Percentiles rank a stretch among this genome's conserved stretches.
phyloP scores from a whole-genome alignment of 2,113 vertebrate species.

The Chloropsis hardwickii region DNA sequence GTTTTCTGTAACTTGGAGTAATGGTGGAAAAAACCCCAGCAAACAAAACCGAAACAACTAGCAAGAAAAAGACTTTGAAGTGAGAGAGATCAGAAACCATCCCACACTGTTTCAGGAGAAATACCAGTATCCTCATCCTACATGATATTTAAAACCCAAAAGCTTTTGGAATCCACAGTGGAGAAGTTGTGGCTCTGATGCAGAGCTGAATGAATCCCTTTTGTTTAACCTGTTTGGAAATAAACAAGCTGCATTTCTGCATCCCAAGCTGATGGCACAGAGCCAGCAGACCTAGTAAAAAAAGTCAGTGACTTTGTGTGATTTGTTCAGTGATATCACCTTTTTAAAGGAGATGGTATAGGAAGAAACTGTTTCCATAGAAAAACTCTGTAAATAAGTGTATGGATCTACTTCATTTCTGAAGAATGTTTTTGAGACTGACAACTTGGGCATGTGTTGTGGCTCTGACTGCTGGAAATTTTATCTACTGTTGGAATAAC shows the following conservation, averaged over 20 bases:
- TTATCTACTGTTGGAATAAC: not conserved
- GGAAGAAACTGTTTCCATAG: not conserved
- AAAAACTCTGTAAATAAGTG: not conserved
- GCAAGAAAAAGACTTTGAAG: not conserved
- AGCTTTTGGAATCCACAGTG: not conserved
- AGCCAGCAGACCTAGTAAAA: not conserved
- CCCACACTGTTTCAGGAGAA: not conserved
- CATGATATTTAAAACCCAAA: not conserved
- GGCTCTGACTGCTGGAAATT: not conserved
- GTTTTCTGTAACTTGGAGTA: not conserved
- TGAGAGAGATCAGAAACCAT: not conserved
- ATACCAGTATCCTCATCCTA: not conserved
- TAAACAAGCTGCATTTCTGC: not conserved
- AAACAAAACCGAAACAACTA: not conserved
- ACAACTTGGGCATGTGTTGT: not conserved
- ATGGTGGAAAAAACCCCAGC: not conserved
- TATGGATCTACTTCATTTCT: not conserved
- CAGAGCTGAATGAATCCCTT: not conserved
- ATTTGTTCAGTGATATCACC: not conserved
- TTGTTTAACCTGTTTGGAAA: not conserved
- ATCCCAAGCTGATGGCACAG: not conserved
- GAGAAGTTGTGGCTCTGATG: not conserved
- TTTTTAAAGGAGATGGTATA: not conserved
- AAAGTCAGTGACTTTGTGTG: not conserved
- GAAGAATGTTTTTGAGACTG: not conserved